Evolutionary conservation across 2,797 vertebrate genomes (phyloP).

Genomic region (Schizopygopsis pylzovi): DNA sequence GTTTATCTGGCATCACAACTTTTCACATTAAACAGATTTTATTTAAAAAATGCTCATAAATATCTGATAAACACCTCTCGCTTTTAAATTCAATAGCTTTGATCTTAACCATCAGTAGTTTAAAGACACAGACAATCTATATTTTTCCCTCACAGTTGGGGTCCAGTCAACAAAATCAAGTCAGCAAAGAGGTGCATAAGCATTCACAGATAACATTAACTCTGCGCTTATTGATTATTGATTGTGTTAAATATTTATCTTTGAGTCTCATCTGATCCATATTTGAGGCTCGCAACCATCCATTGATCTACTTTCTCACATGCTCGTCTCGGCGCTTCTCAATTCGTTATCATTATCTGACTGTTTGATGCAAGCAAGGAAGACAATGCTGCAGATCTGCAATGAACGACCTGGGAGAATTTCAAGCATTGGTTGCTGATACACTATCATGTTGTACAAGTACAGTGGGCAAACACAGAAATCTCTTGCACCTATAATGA

Average conservation of each 20-base stretch:
- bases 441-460: constrained; percentile 19
- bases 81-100: not conserved
- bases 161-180: constrained; percentile 20
- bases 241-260: constrained; percentile 55
- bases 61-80: not conserved
- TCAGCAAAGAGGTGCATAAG: not conserved
- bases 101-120: constrained; percentile 31
- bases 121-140: constrained; percentile 22
- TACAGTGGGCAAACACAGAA: constrained; percentile 29
- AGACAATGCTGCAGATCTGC: constrained; percentile 25
- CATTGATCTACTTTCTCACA: constrained; percentile 44
- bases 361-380: not conserved
- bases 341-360: not conserved
- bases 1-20: not conserved
- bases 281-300: constrained; percentile 31
- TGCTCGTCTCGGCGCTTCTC: not conserved
- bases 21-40: constrained; percentile 4
- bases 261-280: constrained; percentile 34
- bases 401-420: constrained; percentile 11
- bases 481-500: constrained; percentile 4
- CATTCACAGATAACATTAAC: constrained; percentile 45
- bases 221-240: constrained; percentile 24
- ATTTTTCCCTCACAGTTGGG: constrained; percentile 16
- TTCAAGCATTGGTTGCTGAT: constrained; percentile 4
- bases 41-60: not conserved